Percentiles rank a stretch among this genome's conserved stretches.
Evolutionary conservation across 2,888 invertebrate genomes (phyloP).

Genomic region (Nasonovia ribisnigri): DNA sequence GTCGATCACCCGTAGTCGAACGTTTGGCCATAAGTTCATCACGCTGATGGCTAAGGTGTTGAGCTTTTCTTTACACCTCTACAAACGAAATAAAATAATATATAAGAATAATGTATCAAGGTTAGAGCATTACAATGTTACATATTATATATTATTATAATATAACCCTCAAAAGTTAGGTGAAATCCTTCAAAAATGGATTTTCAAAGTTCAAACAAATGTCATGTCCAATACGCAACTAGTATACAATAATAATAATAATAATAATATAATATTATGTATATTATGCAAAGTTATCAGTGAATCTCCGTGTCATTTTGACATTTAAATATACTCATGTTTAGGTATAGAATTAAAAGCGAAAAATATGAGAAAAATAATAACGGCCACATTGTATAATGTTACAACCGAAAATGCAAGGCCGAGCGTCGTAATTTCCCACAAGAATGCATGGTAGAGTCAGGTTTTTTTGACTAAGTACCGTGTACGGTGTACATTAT

Average conservation of each 20-base stretch:
- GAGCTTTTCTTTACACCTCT: slow-evolving; percentile 96
- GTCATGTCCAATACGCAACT: neutral
- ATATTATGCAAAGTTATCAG: neutral
- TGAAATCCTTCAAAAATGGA: neutral
- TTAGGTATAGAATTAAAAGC: neutral
- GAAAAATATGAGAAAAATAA: neutral
- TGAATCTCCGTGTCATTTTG: neutral
- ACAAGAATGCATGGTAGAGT: slow-evolving; percentile 24
- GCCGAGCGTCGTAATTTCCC: slow-evolving; percentile 42
- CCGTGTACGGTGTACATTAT: neutral
- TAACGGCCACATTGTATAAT: neutral
- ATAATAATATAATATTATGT: too few relatives aligned
- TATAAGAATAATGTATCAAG: neutral
- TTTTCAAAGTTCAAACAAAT: neutral
- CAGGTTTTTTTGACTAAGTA: neutral
- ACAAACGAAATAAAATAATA: slow-evolving; percentile 71
- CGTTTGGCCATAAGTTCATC: slow-evolving; percentile 99
- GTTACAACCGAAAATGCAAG: slow-evolving; percentile 12
- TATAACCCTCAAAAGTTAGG: neutral
- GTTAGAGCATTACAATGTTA: neutral
- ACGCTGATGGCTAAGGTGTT: slow-evolving; percentile 95
- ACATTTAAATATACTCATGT: neutral
- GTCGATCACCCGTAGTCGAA: slow-evolving; percentile 91
- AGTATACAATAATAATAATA: neutral
- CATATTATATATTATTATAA: neutral